A percentile compares a stretch with the other conserved stretches of the same genome.
Evolutionary conservation across 64 coral and sea anemone genomes (phyloP).

Genomic region (Montipora cactus): DNA sequence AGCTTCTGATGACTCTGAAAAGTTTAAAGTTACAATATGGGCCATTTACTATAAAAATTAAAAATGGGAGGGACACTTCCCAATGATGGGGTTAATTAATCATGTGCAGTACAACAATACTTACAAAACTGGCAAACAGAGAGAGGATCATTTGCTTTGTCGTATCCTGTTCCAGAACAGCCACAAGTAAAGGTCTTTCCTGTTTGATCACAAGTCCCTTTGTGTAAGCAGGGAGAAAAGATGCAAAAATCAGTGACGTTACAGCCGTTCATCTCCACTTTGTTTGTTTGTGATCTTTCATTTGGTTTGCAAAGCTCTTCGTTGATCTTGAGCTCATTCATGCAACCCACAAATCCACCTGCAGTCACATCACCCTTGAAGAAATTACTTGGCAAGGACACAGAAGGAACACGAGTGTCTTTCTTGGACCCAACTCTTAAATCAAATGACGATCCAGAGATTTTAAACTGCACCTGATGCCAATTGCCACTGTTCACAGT

Average conservation of each 20-base stretch:
- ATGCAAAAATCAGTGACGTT: conserved; percentile 72
- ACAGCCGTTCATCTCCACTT: conserved; percentile 14
- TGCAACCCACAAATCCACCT: conserved; percentile 62
- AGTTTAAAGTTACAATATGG: too few relatives aligned
- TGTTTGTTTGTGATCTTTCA: not conserved
- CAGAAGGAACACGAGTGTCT: not conserved
- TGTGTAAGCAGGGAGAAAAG: conserved; percentile 42
- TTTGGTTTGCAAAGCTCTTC: not conserved
- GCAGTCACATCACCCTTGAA: conserved; percentile 17
- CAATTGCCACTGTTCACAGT: conserved; percentile 48
- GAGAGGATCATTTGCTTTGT: not conserved
- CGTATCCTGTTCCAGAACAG: conserved; percentile 23
- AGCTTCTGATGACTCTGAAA: too few relatives aligned
- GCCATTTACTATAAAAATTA: too few relatives aligned
- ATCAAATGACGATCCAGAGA: not conserved
- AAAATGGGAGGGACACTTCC: too few relatives aligned
- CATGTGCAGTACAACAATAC: not conserved
- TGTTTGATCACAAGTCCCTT: conserved; percentile 24
- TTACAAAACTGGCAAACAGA: conserved; percentile 66
- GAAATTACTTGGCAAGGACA: conserved; percentile 4
- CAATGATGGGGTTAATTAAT: not conserved
- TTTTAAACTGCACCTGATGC: conserved; percentile 23
- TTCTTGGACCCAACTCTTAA: not conserved
- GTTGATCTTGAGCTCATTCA: conserved; percentile 41
- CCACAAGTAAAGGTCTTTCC: conserved; percentile 52